Conservation (phyloP, 2,888 invertebrate species). For the Cheilosia variabilis region DNA sequence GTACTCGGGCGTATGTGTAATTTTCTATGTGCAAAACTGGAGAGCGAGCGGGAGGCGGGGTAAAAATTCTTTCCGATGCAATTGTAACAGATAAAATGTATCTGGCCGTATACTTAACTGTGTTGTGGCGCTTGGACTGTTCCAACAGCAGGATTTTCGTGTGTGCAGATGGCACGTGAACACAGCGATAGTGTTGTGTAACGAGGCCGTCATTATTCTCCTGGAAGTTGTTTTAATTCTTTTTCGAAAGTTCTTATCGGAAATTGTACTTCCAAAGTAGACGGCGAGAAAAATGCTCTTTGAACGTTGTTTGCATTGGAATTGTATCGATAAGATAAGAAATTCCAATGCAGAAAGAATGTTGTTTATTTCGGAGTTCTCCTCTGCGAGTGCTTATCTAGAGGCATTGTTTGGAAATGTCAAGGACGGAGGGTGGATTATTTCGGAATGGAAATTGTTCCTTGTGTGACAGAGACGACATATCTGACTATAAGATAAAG, state of each 20-base stretch:
- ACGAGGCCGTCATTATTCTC: constrained; percentile 54
- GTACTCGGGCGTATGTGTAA: constrained; percentile 60
- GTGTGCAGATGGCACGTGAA: constrained; percentile 70
- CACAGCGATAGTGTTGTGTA: constrained; percentile 63
- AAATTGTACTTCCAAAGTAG: constrained; percentile 61
- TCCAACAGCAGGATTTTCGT: constrained; percentile 33
- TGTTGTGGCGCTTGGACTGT: constrained; percentile 57
- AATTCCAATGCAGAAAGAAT: constrained; percentile 13
- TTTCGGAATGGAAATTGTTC: not conserved
- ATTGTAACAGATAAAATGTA: constrained; percentile 68
- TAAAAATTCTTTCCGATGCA: constrained; percentile 50
- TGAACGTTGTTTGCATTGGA: constrained; percentile 59
- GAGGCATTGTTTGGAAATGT: not conserved
- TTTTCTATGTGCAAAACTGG: constrained; percentile 3
- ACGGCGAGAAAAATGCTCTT: constrained; percentile 36
- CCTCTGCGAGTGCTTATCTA: not conserved
- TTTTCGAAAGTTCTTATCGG: constrained; percentile 57
- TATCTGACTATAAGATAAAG: too few species aligned
- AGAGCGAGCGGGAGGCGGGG: not conserved
- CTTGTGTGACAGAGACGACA: too few species aligned
- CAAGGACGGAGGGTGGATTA: not conserved
- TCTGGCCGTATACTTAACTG: constrained; percentile 57
- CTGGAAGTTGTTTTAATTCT: constrained; percentile 14
- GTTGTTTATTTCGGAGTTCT: constrained; percentile 6
- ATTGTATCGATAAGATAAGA: constrained; percentile 66